These are phyloP conservation scores for Xyliphius kryptos DNA, from an alignment of 2,113 vertebrate species.

Conservation along the genomic window DNA sequence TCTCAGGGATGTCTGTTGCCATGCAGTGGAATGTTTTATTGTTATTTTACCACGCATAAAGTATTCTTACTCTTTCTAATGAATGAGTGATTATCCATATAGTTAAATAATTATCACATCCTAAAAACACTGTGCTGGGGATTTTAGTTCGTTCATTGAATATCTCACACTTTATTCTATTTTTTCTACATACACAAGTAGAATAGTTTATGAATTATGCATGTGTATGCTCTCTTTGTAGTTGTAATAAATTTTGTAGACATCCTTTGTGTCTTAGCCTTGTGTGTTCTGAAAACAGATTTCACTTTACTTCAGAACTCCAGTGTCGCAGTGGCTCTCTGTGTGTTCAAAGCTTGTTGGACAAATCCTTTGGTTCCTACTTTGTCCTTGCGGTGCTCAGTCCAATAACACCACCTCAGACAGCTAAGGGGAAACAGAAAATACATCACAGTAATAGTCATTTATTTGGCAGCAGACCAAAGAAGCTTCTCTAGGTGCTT, in stretches of 20 bases:
- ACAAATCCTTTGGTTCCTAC: slow-evolving; percentile 39
- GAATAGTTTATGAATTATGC: too few species aligned
- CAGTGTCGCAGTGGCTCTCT: slow-evolving; percentile 12
- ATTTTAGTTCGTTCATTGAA: too few species aligned
- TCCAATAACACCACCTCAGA: slow-evolving; percentile 39
- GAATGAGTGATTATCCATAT: too few species aligned
- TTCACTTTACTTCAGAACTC: slow-evolving; percentile 13
- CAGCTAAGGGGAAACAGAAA: slow-evolving; percentile 35
- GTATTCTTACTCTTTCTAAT: too few species aligned
- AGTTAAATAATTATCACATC: too few species aligned
- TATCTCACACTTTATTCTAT: too few species aligned
- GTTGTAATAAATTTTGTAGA: slow-evolving; percentile 24
- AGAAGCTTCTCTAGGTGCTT: slow-evolving; percentile 24
- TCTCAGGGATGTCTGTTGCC: slow-evolving; percentile 14
- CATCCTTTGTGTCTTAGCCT: slow-evolving; percentile 10
- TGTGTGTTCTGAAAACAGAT: slow-evolving; percentile 13
- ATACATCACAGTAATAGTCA: slow-evolving; percentile 38
- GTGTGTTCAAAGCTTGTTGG: slow-evolving; percentile 39
- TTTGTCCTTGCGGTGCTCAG: slow-evolving; percentile 37
- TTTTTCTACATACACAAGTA: too few species aligned
- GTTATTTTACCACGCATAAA: too few species aligned
- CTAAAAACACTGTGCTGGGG: too few species aligned
- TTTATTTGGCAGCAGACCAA: slow-evolving; percentile 35
- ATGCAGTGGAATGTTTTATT: too few species aligned
- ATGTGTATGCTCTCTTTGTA: slow-evolving; percentile 8